Evolutionary conservation across 23 tunicate genomes (phyloP).

Genomic region (Oikopleura vanhoeffeni): DNA sequence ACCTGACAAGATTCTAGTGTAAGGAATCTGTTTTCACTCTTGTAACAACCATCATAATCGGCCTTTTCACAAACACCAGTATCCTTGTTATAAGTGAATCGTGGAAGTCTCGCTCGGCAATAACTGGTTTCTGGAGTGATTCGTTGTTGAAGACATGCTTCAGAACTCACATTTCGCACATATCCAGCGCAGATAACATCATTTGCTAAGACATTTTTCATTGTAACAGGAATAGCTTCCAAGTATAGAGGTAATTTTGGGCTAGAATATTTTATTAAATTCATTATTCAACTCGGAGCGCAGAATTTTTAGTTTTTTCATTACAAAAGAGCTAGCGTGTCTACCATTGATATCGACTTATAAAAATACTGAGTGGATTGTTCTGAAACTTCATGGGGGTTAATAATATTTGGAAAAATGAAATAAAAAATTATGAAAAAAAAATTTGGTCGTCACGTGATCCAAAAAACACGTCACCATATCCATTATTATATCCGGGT

Average conservation of each 20-base stretch:
- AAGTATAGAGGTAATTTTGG: not conserved
- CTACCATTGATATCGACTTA: too few species aligned
- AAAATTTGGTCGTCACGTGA: too few species aligned
- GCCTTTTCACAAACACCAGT: not conserved
- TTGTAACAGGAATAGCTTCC: not conserved
- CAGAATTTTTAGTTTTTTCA: too few species aligned
- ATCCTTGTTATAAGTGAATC: not conserved
- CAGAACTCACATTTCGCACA: not conserved
- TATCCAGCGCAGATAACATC: not conserved
- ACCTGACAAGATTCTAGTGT: not conserved
- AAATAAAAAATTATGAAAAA: too few species aligned
- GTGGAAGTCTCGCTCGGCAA: slow-evolving; percentile 7
- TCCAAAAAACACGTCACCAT: too few species aligned
- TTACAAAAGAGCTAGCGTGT: too few species aligned
- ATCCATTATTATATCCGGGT: too few species aligned
- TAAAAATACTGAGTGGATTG: too few species aligned
- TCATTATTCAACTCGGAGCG: too few species aligned
- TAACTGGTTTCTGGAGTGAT: not conserved
- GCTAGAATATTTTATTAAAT: too few species aligned
- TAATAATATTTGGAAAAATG: too few species aligned
- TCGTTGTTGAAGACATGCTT: not conserved
- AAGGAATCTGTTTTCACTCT: not conserved
- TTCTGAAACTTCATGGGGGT: too few species aligned
- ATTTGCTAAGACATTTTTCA: not conserved
- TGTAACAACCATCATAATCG: slow-evolving; percentile 8